These are phyloP conservation scores for Poeciliopsis retropinna DNA, from an alignment of 2,113 vertebrate genomes.

Conservation along the genomic window DNA sequence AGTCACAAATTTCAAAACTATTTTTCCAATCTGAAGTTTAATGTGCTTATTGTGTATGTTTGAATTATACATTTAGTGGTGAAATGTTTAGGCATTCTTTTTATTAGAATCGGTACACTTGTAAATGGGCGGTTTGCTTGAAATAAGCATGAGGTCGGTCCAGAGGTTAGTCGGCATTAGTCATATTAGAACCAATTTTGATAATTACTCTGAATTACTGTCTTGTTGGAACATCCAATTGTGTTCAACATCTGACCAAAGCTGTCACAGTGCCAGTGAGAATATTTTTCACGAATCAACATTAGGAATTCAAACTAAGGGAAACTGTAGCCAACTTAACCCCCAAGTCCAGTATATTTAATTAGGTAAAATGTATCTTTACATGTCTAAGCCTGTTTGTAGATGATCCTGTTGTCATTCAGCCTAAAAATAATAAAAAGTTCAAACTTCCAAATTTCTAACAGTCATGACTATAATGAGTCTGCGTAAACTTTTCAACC, in stretches of 20 bases:
- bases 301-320: not conserved
- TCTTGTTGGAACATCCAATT: not conserved
- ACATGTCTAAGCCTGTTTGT: too few species aligned
- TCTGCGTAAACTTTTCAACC: too few species aligned
- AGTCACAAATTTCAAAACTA: not conserved
- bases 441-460: too few species aligned
- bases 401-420: too few species aligned
- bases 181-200: not conserved
- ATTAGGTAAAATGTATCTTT: too few species aligned
- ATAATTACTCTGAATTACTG: not conserved
- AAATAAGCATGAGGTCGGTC: too few species aligned
- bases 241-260: not conserved
- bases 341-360: not conserved
- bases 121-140: too few species aligned
- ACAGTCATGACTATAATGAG: too few species aligned
- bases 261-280: not conserved
- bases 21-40: not conserved
- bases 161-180: not conserved
- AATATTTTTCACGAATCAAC: not conserved
- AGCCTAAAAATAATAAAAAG: too few species aligned
- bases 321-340: not conserved
- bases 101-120: too few species aligned
- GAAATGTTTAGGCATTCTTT: not conserved
- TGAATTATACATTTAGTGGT: not conserved
- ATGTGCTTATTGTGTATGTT: not conserved